Percentiles rank a stretch among this genome's conserved stretches.
These are phyloP conservation scores for Spisula subtruncata DNA, from an alignment of 2,888 invertebrate species.

Conservation along the genomic window DNA sequence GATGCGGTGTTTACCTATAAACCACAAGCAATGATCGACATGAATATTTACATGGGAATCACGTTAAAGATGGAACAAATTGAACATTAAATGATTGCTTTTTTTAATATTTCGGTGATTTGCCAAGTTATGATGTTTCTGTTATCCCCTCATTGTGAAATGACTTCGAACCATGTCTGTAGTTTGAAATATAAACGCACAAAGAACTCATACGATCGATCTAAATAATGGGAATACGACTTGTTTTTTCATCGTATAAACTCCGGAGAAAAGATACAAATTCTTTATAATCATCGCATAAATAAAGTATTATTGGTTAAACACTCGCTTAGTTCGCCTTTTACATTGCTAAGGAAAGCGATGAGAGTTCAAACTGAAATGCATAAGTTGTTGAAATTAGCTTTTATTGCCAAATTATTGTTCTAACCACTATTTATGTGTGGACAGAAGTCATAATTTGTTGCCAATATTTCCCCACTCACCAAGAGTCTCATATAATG, in stretches of 20 bases:
- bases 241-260: constrained; percentile 12
- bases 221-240: constrained; percentile 4
- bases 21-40: no score
- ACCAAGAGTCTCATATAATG: background rate
- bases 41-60: no score
- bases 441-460: background rate
- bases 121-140: background rate
- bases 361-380: background rate
- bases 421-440: background rate
- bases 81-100: no score
- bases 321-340: background rate
- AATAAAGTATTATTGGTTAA: constrained; percentile 23
- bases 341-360: background rate
- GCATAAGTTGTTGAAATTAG: background rate
- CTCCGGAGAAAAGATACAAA: background rate
- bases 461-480: background rate
- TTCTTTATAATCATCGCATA: background rate
- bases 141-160: background rate
- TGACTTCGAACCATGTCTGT: background rate
- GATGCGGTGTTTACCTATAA: no score
- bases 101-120: no score
- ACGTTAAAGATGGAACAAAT: no score
- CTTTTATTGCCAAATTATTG: background rate
- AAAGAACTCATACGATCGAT: background rate
- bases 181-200: background rate